These are phyloP conservation scores for Drosophila persimilis DNA, from an alignment of 1,140 invertebrate species.

Conservation along the genomic window DNA sequence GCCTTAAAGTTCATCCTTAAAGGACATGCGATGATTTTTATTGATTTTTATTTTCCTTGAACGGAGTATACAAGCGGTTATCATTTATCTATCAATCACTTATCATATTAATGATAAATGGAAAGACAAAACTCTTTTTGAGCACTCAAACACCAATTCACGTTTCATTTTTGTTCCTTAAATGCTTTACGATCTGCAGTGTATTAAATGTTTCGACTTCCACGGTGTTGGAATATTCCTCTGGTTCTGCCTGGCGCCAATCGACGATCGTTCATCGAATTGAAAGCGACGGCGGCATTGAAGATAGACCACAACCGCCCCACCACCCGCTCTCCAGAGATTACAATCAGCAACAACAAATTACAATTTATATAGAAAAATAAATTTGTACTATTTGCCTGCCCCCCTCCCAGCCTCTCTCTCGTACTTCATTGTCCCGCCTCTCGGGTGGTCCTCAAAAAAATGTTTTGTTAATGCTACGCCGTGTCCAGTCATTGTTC, in stretches of 20 bases:
- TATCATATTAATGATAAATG: too few relatives aligned
- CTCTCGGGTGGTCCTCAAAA: constrained; percentile 54
- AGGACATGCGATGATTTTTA: too few relatives aligned
- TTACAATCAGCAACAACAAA: constrained; percentile 68
- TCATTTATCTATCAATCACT: too few relatives aligned
- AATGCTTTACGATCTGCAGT: too few relatives aligned
- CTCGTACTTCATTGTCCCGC: neutral
- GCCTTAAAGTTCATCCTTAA: too few relatives aligned
- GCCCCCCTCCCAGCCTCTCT: neutral
- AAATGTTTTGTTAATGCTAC: constrained; percentile 28
- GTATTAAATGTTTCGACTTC: too few relatives aligned
- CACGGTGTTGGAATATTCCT: too few relatives aligned
- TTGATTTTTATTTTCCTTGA: too few relatives aligned
- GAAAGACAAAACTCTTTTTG: too few relatives aligned
- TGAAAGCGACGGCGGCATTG: constrained; percentile 49
- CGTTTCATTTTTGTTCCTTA: too few relatives aligned
- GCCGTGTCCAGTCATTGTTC: constrained; percentile 33
- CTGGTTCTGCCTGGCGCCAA: constrained; percentile 52
- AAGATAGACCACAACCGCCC: constrained; percentile 25
- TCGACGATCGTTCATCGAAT: constrained; percentile 33
- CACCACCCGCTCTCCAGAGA: constrained; percentile 28
- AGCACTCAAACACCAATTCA: too few relatives aligned
- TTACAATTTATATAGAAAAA: constrained; percentile 62
- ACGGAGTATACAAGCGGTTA: too few relatives aligned
- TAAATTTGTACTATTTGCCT: constrained; percentile 67